phyloP scores from a whole-genome alignment of 2,888 invertebrate genomes.

The Allygus modestus region DNA sequence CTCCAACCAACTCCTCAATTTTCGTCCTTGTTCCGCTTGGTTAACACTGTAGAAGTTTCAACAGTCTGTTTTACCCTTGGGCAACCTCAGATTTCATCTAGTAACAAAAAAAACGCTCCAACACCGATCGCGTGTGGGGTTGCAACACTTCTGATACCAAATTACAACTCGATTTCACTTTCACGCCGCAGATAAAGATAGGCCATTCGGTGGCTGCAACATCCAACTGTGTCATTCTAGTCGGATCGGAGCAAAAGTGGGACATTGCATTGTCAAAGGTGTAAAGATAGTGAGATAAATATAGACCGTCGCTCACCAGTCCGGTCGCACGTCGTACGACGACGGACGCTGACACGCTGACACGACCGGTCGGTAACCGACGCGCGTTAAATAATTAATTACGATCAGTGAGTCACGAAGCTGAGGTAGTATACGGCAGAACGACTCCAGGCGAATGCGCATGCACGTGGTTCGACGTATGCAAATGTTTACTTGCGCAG shows the following conservation, averaged over 20 bases:
- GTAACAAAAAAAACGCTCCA: too few species aligned
- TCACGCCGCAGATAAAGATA: slow-evolving; percentile 9
- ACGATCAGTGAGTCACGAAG: background rate
- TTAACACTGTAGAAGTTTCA: too few species aligned
- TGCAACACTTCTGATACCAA: too few species aligned
- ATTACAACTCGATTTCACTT: background rate
- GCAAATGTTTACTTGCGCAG: slow-evolving; percentile 23
- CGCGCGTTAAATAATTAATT: slow-evolving; percentile 14
- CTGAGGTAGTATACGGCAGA: background rate
- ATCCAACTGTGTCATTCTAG: slow-evolving; percentile 33
- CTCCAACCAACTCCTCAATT: too few species aligned
- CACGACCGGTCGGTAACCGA: background rate
- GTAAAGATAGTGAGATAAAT: slow-evolving; percentile 36
- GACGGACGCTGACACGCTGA: background rate
- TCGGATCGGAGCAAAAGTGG: slow-evolving; percentile 4
- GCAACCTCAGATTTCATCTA: too few species aligned
- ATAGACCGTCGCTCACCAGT: background rate
- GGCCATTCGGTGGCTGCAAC: background rate
- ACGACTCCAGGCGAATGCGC: background rate
- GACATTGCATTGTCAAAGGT: slow-evolving; percentile 28
- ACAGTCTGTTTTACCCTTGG: too few species aligned
- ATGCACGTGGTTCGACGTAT: background rate
- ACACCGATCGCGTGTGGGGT: too few species aligned
- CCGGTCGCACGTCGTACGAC: background rate
- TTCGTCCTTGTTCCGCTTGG: too few species aligned